Base-by-base conservation (phyloP, 2,797 vertebrate species). In the Peromyscus nudipes region DNA sequence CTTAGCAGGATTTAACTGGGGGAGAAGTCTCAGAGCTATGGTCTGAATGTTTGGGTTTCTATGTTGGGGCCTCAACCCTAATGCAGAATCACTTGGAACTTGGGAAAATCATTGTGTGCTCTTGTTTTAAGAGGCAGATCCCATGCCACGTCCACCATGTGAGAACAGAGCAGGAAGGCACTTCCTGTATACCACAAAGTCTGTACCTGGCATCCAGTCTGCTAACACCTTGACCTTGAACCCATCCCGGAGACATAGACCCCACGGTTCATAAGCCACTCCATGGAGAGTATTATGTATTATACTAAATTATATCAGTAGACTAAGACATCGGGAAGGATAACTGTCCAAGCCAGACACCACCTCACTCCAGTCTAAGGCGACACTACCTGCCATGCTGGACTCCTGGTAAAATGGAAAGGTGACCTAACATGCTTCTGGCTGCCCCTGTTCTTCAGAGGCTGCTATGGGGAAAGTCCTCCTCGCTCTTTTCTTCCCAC, bases 331-430 rank as follows among this genome's bases (percentile, higher is more conserved):
- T 2, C 34, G 75, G 37, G 8, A 16, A 75, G 16, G n/a, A 89
- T 12, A 67, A 57, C n/a, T 80, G 43, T 57, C 65, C 57, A 90
- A 94, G 92, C 19, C 49, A 83, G n/a, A 77, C 10, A 55, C 6
- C 10, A 93, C 5, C 52, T 25, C n/a, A 40, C 43, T 71, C 31
- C 23, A 64, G 2, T n/a, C 23, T 79, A 79, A 80, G 27, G 49
- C 9, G 10, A 49, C 37, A 37, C 17, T 84, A 77, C 52, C 49
- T 67, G 27, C n/a, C 46, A 67, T 2, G 4, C 43, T 49, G 23
- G 46, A 10, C 40, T 94, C 67, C 65, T 95, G 60, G 83, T 89
- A n/a, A 87, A 37, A 95, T 16, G 25, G 19, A 86, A 17, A 55
- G 40, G 4, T 46, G 80, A 46, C 31, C 21, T 55, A 73, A 29